Evolutionary conservation across 2,797 vertebrate species (phyloP).

Genomic region (Poeciliopsis presidionis): DNA sequence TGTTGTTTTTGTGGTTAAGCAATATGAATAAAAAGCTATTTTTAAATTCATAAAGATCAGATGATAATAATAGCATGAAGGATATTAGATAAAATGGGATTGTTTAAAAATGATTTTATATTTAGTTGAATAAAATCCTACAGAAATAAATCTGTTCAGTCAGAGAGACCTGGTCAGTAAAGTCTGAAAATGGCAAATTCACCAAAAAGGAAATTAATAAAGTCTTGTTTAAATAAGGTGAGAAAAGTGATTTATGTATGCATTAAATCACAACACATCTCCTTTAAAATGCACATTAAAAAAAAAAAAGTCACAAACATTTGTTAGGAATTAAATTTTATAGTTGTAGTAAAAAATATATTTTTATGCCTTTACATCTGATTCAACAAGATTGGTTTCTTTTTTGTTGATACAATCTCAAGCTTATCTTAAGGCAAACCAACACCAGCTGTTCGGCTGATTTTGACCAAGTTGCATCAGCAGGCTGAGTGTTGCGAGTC

Average conservation of each 20-base stretch:
- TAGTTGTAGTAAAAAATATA: neutral
- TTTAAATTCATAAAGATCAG: neutral
- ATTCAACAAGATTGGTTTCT: neutral
- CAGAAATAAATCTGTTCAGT: neutral
- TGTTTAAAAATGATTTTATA: neutral
- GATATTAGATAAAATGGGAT: neutral
- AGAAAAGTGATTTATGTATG: neutral
- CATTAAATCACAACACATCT: neutral
- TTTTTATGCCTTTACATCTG: neutral
- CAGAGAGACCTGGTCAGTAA: neutral
- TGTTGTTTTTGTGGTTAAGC: neutral
- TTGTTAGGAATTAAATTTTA: neutral
- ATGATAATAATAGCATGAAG: neutral
- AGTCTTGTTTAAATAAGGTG: neutral
- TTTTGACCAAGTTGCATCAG: neutral
- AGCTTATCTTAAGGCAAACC: neutral
- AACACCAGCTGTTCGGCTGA: neutral
- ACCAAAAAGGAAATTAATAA: neutral
- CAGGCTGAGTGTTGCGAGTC: neutral
- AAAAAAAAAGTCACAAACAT: neutral
- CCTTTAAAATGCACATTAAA: neutral
- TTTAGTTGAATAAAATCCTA: neutral
- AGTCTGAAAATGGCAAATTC: neutral
- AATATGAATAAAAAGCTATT: neutral
- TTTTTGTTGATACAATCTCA: conserved; percentile 1